Evolutionary conservation across 2,113 vertebrate species (phyloP), one percentile per base, ranked within the genome.

Genomic region (Albula glossodonta): DNA sequence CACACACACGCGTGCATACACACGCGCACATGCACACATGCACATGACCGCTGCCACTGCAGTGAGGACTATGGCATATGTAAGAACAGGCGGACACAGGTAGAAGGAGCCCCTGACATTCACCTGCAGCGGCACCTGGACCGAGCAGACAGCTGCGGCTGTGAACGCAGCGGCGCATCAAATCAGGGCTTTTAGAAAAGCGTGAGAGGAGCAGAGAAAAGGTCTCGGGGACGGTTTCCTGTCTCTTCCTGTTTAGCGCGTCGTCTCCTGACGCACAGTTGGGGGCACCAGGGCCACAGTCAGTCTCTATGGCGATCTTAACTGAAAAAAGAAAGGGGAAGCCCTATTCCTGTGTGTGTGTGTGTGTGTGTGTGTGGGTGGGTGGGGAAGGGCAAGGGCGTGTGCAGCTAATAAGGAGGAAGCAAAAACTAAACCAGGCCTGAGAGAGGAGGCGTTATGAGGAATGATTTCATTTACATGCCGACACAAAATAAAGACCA

Each of bases 91-190:
- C 11, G 56, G 56, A 60, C 56, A 12, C 10, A 15, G 17, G 8
- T 15, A 11, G 56, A 60, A 60, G 11, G 25, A 49, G 50, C 31
- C 85, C 51, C 74, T 82, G 50, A 78, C 60, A 86, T 82, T 41
- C 74, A 86, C 80, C 81, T 77, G 60, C 17, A 10, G 57, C 10
- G 60, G 74, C 74, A 79, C 51, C 77, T 13, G 48, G 11, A 5
- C 53, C 25, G 17, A 48, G 19, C n/a, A 70, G 15, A n/a, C 12
- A 49, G 2, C 50, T 79, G 60, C 3, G 60, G 48, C 19, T 51
- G 3, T 4, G 2, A 22, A 52, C 3, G 10, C 9, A 25, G 48
- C 12, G 31, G 57, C 41, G 56, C 78, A 51, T 81, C 63, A 53
- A 63, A 78, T 25, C n/a, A 4, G 51, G 4, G 52, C 63, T 78